Evolutionary conservation across 2,888 invertebrate genomes (phyloP).

Genomic region (Eupsilia transversa): DNA sequence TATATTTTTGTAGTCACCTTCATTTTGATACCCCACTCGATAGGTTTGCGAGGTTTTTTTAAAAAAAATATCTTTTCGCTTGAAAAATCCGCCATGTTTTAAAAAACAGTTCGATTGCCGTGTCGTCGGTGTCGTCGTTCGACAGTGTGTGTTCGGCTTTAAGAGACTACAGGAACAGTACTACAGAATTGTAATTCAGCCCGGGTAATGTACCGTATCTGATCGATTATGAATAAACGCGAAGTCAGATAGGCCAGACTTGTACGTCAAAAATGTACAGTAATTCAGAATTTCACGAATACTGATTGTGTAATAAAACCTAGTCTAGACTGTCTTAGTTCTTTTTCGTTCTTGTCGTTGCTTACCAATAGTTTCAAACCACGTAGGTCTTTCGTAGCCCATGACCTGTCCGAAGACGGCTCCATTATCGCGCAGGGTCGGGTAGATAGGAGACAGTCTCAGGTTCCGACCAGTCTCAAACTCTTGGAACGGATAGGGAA

Average conservation of each 20-base stretch:
- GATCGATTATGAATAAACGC: not conserved
- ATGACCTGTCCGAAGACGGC: constrained; percentile 99
- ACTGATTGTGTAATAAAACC: not conserved
- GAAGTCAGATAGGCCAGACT: not conserved
- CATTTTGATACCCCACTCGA: too few relatives aligned
- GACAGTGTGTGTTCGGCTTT: too few relatives aligned
- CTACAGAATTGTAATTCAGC: too few relatives aligned
- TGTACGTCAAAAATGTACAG: not conserved
- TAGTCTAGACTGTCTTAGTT: not conserved
- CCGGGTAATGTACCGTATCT: not conserved
- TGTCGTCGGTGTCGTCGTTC: too few relatives aligned
- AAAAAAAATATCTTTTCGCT: too few relatives aligned
- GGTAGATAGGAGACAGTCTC: constrained; percentile 98
- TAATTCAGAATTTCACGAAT: constrained; percentile 1
- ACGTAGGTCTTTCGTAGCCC: constrained; percentile 99
- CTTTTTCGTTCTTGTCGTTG: not conserved
- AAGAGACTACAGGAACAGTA: too few relatives aligned
- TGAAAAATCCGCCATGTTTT: too few relatives aligned
- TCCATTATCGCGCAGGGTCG: constrained; percentile 96
- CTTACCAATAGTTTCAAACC: constrained; percentile 93
- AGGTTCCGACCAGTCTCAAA: constrained; percentile 97
- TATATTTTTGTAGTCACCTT: too few relatives aligned
- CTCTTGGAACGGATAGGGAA: constrained; percentile 96
- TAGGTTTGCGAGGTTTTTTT: too few relatives aligned
- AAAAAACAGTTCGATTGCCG: too few relatives aligned